Evolutionary conservation across 1,140 invertebrate species (phyloP).

Genomic region (Theocolax elegans): DNA sequence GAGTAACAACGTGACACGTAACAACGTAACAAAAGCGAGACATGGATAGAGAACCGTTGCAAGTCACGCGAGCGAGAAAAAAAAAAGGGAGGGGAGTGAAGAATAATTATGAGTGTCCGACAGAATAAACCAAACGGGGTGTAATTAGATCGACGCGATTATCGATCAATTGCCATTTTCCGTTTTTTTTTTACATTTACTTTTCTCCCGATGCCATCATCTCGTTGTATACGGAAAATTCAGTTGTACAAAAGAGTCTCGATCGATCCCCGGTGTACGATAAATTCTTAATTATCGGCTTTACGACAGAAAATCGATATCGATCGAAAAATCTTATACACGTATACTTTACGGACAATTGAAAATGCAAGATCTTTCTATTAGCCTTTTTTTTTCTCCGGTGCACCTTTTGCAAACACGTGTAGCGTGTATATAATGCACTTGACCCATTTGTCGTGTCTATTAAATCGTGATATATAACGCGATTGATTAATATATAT

Average conservation of each 20-base stretch:
- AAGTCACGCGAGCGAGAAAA: slow-evolving; percentile 26
- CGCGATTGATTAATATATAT: no score
- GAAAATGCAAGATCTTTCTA: slow-evolving; percentile 37
- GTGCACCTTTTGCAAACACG: neutral
- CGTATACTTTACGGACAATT: neutral
- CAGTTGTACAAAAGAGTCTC: no score
- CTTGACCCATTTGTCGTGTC: slow-evolving; percentile 25
- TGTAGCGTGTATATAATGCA: neutral
- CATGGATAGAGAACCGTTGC: neutral
- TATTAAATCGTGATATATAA: no score
- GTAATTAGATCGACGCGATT: slow-evolving; percentile 26
- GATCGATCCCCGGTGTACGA: neutral
- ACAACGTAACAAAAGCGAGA: neutral
- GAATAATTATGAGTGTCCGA: no score
- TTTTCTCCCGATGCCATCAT: no score
- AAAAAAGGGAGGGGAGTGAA: no score
- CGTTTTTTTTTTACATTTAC: no score
- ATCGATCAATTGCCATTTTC: no score
- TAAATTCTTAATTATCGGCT: slow-evolving; percentile 31
- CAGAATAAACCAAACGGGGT: no score
- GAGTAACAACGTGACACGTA: neutral
- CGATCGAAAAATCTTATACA: slow-evolving; percentile 11
- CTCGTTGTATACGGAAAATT: no score
- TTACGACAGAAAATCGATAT: neutral
- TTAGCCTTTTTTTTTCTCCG: slow-evolving; percentile 21